phyloP scores from a whole-genome alignment of 2,797 vertebrate species.

The Gymnothorax javanicus region DNA sequence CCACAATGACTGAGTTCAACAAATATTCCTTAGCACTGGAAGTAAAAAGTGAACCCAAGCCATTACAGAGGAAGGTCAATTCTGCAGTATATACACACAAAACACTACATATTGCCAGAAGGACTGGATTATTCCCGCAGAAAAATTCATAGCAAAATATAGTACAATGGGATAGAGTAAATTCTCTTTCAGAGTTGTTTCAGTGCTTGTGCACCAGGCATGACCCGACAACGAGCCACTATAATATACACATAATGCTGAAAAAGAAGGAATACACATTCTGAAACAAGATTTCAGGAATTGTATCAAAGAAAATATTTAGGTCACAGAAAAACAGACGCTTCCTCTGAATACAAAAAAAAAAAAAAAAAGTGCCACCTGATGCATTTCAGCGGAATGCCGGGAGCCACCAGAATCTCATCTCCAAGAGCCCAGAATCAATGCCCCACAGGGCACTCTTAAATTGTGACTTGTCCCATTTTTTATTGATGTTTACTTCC shows the following conservation, averaged over 20 bases:
- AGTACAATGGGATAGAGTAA: background rate
- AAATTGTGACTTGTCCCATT: constrained; percentile 3
- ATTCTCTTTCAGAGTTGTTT: background rate
- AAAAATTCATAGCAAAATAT: background rate
- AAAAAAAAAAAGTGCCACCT: background rate
- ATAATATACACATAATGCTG: background rate
- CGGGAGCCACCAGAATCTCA: background rate
- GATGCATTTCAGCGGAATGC: background rate
- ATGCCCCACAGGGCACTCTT: background rate
- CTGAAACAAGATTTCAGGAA: background rate
- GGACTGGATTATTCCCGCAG: background rate
- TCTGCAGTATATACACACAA: background rate
- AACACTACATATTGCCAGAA: background rate
- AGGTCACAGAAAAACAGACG: background rate
- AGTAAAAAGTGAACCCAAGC: background rate
- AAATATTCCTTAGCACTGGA: background rate
- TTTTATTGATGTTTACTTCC: background rate
- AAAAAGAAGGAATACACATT: background rate
- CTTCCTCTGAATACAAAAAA: background rate
- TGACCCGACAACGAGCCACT: background rate
- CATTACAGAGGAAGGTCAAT: background rate
- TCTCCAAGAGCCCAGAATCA: background rate
- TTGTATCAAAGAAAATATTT: background rate
- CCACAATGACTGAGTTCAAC: background rate
- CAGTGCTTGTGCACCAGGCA: background rate